Conservation (phyloP, 1,140 invertebrate genomes). For the Platorchestia sp. region DNA sequence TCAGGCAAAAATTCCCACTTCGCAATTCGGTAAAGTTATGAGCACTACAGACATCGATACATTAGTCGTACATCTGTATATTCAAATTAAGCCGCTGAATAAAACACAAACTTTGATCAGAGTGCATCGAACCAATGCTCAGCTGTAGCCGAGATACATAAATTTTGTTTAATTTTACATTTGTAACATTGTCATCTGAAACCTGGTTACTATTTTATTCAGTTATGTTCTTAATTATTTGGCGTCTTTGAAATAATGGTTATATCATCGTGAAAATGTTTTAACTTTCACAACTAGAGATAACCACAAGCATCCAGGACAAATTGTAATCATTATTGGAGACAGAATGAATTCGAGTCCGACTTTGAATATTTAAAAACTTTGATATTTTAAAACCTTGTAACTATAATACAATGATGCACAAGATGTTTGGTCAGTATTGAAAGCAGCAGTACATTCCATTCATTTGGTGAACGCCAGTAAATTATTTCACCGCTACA, state of each 20-base stretch:
- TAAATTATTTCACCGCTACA: not conserved
- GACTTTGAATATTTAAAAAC: no score
- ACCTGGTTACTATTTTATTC: not conserved
- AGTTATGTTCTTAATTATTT: no score
- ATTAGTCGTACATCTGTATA: no score
- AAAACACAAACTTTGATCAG: not conserved
- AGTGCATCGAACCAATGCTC: not conserved
- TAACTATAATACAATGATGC: not conserved
- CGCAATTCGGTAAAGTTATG: no score
- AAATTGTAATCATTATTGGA: not conserved
- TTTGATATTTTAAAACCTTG: not conserved
- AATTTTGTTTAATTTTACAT: not conserved
- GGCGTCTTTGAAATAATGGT: not conserved
- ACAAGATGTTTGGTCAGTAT: not conserved
- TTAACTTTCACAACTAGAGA: not conserved
- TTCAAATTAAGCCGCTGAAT: no score
- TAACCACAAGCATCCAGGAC: not conserved
- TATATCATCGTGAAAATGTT: not conserved
- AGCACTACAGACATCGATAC: no score
- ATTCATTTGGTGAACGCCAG: not conserved
- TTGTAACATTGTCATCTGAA: not conserved
- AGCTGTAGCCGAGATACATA: not conserved
- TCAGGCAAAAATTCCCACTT: not conserved
- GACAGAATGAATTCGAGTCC: not conserved
- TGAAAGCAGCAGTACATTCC: not conserved